These are phyloP conservation scores for Caenorhabditis macrosperma DNA, from an alignment of 2,888 invertebrate species.

Conservation along the genomic window DNA sequence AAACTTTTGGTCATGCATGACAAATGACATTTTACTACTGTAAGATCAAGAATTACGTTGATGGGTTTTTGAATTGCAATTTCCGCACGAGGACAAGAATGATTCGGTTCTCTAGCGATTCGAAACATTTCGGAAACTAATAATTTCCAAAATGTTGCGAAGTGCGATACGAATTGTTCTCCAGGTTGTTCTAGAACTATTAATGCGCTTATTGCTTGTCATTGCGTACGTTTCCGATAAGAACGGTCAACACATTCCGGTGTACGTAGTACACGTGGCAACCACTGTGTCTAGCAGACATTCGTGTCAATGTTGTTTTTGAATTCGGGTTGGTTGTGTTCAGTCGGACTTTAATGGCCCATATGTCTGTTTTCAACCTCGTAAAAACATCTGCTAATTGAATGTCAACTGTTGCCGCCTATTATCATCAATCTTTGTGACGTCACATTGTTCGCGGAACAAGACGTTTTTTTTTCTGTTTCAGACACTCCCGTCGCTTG, in stretches of 20 bases:
- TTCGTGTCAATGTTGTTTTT: no score
- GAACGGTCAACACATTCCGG: not conserved
- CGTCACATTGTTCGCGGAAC: conserved; percentile 8
- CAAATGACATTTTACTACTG: not conserved
- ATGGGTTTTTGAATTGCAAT: no score
- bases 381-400: not conserved
- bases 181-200: conserved; percentile 1
- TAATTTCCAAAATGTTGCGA: no score
- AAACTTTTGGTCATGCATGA: conserved; percentile 23
- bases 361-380: no score
- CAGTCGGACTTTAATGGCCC: no score
- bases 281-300: no score
- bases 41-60: not conserved
- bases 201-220: conserved; percentile 3
- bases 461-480: conserved; percentile 11
- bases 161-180: not conserved
- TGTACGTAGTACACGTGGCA: not conserved
- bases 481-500: not conserved
- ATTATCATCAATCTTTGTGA: not conserved
- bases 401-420: not conserved
- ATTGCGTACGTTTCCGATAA: not conserved
- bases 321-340: no score
- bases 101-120: no score
- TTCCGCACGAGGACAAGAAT: no score
- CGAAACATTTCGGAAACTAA: no score